Conservation (phyloP, 37 sponge, comb jelly and placozoan genomes). For the Aphrocallistes beatrix region DNA sequence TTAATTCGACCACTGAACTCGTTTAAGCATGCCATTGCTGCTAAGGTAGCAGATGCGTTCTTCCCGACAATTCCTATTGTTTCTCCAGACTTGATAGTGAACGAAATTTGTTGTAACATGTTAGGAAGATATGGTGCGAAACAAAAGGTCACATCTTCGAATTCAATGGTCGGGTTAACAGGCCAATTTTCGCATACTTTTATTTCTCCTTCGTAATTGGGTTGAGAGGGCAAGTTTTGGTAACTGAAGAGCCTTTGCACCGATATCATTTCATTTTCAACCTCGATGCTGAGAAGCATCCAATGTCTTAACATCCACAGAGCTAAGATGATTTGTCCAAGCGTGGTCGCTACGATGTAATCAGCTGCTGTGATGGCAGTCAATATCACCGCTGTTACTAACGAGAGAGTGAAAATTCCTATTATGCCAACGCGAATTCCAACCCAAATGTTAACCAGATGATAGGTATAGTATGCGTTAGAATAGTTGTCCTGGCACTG, state of each 20-base stretch:
- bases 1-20: constrained; percentile 12
- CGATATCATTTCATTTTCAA: neutral
- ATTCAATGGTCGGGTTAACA: neutral
- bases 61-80: neutral
- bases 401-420: neutral
- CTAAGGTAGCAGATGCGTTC: neutral
- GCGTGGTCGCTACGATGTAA: neutral
- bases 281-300: constrained; percentile 5
- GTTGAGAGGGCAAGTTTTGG: neutral
- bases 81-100: constrained; percentile 7
- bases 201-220: neutral
- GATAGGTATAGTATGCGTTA: neutral
- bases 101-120: neutral
- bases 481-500: neutral
- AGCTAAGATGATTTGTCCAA: neutral
- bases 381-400: neutral
- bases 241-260: constrained; percentile 4
- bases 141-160: neutral
- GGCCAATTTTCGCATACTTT: neutral
- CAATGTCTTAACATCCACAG: neutral
- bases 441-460: constrained; percentile 14
- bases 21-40: neutral
- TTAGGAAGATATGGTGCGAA: constrained; percentile 5
- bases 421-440: neutral
- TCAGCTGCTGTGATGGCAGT: neutral